Base-by-base conservation (phyloP, 2,797 vertebrate genomes). In the Neostethus bicornis region DNA sequence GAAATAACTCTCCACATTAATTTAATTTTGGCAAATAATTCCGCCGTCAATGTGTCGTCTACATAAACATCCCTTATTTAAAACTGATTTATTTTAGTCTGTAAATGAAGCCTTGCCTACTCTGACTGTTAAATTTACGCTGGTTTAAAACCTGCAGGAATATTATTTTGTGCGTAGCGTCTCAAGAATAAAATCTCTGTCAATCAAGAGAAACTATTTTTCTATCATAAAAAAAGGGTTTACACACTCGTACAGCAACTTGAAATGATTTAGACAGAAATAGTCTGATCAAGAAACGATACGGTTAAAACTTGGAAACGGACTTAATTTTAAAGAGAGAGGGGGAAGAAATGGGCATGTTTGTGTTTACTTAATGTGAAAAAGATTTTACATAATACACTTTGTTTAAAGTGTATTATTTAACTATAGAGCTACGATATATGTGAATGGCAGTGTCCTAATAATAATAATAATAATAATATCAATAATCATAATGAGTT, bases 371-470 rank as follows among this genome's bases (percentile, higher is more conserved):
- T 60, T 45, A 16, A 61, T 0, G 67, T 77, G 64, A 65, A 73
- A 66, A 77, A 70, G 28, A 65, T 54, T 50, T 51, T 29, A 67
- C 47, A 63, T 10, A 19, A 60, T 51, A 66, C 66, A 45, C 61
- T 75, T 39, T 32, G 47, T 74, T 32, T 46, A 66, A 75, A 65
- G 78, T 80, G 77, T 47, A 28, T 69, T 67, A 67, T 31, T 56
- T 61, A 32, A 61, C 70, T 51, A 39, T 50, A 44, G 47, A 45
- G 72, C 56, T 84, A 81, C 45, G 34, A 51, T 75, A 66, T 25
- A 52, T 68, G 77, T 87, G 79, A 85, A 74, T 57, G 85, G 71
- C 83, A 80, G 79, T 83, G 83, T 73, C 74, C 52, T 70, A 49
- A 70, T 67, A 42, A 43, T 55, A 42, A 41, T 25, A 17, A 39